Conservation (phyloP, 2,888 invertebrate genomes). For the Drosophila atripex region DNA sequence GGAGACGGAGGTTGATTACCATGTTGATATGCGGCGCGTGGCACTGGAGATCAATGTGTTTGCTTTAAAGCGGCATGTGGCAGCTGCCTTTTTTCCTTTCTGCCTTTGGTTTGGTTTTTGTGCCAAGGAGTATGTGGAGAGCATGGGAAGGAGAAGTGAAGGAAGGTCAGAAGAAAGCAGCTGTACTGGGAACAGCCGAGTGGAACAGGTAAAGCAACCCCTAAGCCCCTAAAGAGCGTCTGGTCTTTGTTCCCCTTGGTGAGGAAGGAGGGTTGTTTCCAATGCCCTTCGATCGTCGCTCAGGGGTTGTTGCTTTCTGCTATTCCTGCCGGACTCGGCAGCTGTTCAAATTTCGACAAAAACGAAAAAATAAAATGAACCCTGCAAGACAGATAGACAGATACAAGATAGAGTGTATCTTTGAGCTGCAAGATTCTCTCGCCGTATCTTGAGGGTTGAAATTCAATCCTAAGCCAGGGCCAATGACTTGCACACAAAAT, state of each 20-base stretch:
- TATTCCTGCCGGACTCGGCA: slow-evolving; percentile 54
- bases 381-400: slow-evolving; percentile 33
- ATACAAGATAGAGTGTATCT: slow-evolving; percentile 36
- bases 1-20: slow-evolving; percentile 62
- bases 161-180: slow-evolving; percentile 56
- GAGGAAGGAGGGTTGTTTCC: slow-evolving; percentile 49
- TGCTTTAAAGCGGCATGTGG: slow-evolving; percentile 75
- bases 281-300: slow-evolving; percentile 14
- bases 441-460: slow-evolving; percentile 60
- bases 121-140: slow-evolving; percentile 16
- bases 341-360: slow-evolving; percentile 75
- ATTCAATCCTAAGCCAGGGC: slow-evolving; percentile 60
- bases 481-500: slow-evolving; percentile 58
- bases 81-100: slow-evolving; percentile 69
- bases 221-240: slow-evolving; percentile 36
- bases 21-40: slow-evolving; percentile 82
- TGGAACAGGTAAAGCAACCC: slow-evolving; percentile 63
- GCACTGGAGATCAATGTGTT: slow-evolving; percentile 65
- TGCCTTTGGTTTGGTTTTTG: slow-evolving; percentile 10
- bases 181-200: slow-evolving; percentile 52
- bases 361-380: slow-evolving; percentile 38
- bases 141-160: no score
- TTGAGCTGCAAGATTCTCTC: slow-evolving; percentile 34
- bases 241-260: slow-evolving; percentile 12
- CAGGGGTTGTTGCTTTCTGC: slow-evolving; percentile 43